Evolutionary conservation across 2,797 vertebrate species (phyloP).

Genomic region (Neostethus bicornis): DNA sequence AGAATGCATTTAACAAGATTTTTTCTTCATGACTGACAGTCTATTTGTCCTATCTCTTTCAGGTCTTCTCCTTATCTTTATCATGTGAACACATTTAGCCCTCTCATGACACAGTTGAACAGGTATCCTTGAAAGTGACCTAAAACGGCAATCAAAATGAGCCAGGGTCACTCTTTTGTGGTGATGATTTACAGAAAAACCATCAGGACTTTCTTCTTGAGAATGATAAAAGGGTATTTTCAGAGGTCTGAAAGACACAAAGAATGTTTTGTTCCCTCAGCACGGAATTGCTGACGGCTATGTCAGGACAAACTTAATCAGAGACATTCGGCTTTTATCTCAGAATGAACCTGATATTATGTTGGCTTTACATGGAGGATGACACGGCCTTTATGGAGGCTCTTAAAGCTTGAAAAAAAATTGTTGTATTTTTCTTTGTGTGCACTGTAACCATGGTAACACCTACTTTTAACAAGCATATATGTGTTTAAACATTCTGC

Average conservation of each 20-base stretch:
- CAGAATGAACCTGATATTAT: neutral
- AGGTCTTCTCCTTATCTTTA: constrained; percentile 31
- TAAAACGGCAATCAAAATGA: constrained; percentile 29
- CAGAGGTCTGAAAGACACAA: neutral
- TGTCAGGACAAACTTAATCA: neutral
- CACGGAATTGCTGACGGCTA: constrained; percentile 4
- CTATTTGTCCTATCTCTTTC: constrained; percentile 8
- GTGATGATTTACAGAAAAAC: constrained; percentile 49
- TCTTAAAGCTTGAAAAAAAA: constrained; percentile 2
- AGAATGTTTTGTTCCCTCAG: constrained; percentile 10
- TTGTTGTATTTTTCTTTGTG: neutral
- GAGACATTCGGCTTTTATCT: neutral
- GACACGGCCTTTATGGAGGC: constrained; percentile 13
- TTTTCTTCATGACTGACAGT: neutral
- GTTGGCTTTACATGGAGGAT: neutral
- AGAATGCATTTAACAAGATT: neutral
- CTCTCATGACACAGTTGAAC: neutral
- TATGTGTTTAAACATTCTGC: neutral
- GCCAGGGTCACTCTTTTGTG: constrained; percentile 19
- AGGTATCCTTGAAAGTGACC: constrained; percentile 8
- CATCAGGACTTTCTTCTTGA: neutral
- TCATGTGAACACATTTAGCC: constrained; percentile 15
- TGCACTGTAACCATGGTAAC: constrained; percentile 10
- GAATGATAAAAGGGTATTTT: constrained; percentile 7
- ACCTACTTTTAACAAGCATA: neutral